Percentiles rank a stretch among this genome's conserved stretches.
Conservation (phyloP, 2,888 invertebrate genomes). For the Aelia acuminata region DNA sequence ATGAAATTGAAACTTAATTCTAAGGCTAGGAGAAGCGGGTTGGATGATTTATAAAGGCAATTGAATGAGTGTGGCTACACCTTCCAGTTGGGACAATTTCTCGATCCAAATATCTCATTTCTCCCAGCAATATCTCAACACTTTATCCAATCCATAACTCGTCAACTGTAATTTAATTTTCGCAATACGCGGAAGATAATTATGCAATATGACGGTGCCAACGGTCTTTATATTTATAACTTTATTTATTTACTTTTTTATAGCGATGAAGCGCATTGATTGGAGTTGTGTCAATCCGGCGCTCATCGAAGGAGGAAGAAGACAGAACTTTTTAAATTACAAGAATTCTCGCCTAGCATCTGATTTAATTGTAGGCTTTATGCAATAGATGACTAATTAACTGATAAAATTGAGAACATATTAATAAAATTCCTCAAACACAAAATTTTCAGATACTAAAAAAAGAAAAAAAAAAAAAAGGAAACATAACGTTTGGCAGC, state of each 20-base stretch:
- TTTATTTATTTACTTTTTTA: constrained; percentile 32
- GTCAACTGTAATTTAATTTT: constrained; percentile 4
- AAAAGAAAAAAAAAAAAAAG: too few species aligned
- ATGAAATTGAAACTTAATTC: constrained; percentile 36
- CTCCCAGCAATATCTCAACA: constrained; percentile 28
- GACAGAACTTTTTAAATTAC: not conserved
- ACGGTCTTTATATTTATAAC: not conserved
- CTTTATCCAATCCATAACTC: constrained; percentile 31
- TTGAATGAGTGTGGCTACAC: constrained; percentile 28
- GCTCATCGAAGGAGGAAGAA: not conserved
- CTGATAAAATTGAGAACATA: too few species aligned
- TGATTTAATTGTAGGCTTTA: not conserved
- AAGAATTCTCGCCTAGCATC: not conserved
- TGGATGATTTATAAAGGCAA: constrained; percentile 13
- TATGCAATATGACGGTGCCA: constrained; percentile 9
- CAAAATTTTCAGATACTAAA: too few species aligned
- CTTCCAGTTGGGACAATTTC: constrained; percentile 33
- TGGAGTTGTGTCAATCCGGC: not conserved
- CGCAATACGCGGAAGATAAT: constrained; percentile 34
- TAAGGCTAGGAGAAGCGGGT: not conserved
- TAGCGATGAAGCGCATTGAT: not conserved
- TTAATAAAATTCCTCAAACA: too few species aligned
- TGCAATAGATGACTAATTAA: too few species aligned
- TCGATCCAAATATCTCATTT: constrained; percentile 7
- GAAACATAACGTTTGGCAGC: too few species aligned